Conservation (phyloP, 2,888 invertebrate species). For the Smittia aterrima region DNA sequence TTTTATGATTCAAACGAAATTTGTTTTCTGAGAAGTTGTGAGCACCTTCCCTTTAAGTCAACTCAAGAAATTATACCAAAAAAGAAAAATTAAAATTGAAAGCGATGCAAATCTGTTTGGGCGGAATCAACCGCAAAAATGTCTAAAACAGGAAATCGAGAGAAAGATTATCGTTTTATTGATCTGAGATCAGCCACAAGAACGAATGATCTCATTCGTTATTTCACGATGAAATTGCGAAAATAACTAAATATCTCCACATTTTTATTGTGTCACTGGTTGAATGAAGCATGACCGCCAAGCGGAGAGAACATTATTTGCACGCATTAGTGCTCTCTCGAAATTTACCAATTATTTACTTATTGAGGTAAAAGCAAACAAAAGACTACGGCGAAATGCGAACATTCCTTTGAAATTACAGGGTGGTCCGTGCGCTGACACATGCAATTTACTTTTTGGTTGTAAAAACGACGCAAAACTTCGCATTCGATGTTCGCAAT, state of each 20-base stretch:
- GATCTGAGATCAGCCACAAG: conserved; percentile 27
- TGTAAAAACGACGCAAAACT: too few species aligned
- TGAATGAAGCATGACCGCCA: neutral
- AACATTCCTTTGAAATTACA: neutral
- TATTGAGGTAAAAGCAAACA: neutral
- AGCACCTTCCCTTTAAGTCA: too few species aligned
- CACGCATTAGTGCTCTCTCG: neutral
- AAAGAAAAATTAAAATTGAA: neutral
- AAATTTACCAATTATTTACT: neutral
- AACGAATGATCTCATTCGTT: conserved; percentile 33
- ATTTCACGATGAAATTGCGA: conserved; percentile 21
- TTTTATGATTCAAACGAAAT: too few species aligned
- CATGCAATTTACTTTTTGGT: too few species aligned
- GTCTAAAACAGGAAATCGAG: neutral
- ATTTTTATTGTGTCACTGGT: conserved; percentile 2
- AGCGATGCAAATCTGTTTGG: neutral
- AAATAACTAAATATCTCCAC: too few species aligned
- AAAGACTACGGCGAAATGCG: neutral
- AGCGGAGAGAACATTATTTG: neutral
- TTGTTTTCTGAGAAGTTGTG: too few species aligned
- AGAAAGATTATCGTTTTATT: neutral
- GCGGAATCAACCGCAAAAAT: neutral
- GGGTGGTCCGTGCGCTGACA: neutral
- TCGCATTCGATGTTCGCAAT: too few species aligned
- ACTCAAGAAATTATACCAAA: neutral